Evolutionary conservation across 2,797 vertebrate species (phyloP).

Genomic region (Manis pentadactyla): DNA sequence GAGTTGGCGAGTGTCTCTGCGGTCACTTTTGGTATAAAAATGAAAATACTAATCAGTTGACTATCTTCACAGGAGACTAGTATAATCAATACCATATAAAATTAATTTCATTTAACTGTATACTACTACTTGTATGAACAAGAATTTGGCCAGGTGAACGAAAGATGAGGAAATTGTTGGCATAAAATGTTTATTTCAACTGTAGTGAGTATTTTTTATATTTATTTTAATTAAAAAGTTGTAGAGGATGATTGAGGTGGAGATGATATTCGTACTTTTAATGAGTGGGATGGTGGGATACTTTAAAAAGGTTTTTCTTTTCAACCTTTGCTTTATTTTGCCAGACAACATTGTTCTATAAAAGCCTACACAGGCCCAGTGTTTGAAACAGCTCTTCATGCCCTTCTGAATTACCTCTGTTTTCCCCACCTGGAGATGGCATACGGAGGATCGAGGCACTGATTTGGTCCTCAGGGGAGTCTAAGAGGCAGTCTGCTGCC

Average conservation of each 20-base stretch:
- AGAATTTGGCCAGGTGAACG: not conserved
- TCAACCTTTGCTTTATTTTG: not conserved
- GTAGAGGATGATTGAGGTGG: not conserved
- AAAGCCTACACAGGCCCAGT: not conserved
- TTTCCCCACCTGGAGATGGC: not conserved
- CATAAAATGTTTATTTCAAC: not conserved
- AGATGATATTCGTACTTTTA: not conserved
- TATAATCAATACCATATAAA: not conserved
- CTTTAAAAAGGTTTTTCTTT: not conserved
- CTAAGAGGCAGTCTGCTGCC: slow-evolving; percentile 51
- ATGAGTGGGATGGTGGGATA: not conserved
- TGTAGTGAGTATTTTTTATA: not conserved
- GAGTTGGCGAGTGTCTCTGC: not conserved
- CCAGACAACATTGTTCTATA: not conserved
- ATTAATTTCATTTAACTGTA: not conserved
- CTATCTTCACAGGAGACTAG: not conserved
- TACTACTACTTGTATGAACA: not conserved
- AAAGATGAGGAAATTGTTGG: not conserved
- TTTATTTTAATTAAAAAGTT: slow-evolving; percentile 44
- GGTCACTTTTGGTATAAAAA: not conserved
- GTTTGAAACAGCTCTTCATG: not conserved
- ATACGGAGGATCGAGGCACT: not conserved
- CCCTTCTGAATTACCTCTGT: not conserved
- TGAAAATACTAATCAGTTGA: not conserved
- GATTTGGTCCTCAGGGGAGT: not conserved